Conservation (phyloP, 2,113 vertebrate genomes). For the Nestor notabilis region DNA sequence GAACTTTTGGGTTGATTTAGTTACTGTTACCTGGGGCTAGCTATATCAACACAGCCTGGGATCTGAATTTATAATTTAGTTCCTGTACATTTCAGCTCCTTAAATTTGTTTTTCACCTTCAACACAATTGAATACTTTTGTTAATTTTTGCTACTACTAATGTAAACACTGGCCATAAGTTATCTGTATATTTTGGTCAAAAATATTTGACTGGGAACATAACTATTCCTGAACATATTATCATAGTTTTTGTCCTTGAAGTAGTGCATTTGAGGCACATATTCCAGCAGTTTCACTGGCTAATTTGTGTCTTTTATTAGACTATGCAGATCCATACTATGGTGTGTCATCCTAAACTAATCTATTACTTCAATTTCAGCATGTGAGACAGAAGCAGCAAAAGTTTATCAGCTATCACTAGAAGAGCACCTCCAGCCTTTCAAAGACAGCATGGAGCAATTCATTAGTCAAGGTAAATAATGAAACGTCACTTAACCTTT, state of each 20-base stretch:
- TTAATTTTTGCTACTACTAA: not conserved
- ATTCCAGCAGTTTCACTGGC: not conserved
- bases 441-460: slow-evolving; percentile 93
- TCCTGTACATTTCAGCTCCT: not conserved
- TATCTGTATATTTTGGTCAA: not conserved
- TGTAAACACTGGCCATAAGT: not conserved
- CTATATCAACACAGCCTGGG: rapidly evolving
- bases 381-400: slow-evolving; percentile 90
- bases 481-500: slow-evolving; percentile 45
- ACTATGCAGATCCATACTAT: not conserved
- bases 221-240: not conserved
- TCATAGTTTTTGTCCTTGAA: not conserved
- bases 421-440: slow-evolving; percentile 95
- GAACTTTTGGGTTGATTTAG: not conserved
- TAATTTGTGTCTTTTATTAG: not conserved
- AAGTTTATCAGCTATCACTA: slow-evolving; percentile 88
- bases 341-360: slow-evolving; percentile 37
- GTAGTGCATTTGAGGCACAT: not conserved
- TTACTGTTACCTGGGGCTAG: not conserved
- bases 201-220: not conserved
- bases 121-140: not conserved
- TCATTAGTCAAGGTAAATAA: slow-evolving; percentile 88
- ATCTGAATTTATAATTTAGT: not conserved
- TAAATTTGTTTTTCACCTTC: not conserved
- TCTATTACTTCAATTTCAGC: slow-evolving; percentile 78